Evolutionary conservation across 2,888 invertebrate genomes (phyloP).

Genomic region (Mesodorylaimus sp.): DNA sequence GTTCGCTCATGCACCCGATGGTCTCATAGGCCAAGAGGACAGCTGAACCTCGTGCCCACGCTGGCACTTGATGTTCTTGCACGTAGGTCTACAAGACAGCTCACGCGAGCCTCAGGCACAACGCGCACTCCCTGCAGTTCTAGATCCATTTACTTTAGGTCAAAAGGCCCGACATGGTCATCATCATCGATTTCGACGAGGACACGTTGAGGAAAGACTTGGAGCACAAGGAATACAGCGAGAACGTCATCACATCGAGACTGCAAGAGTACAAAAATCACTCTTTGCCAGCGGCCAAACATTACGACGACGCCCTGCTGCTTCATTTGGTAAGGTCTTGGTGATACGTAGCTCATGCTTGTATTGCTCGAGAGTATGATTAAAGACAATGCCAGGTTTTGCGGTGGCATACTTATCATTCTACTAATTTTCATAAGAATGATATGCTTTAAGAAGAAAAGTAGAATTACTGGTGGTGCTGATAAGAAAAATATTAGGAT

Average conservation of each 20-base stretch:
- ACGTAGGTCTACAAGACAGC: too few species aligned
- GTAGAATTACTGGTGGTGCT: neutral
- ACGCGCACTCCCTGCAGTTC: too few species aligned
- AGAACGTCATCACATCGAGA: slow-evolving; percentile 19
- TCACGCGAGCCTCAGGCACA: too few species aligned
- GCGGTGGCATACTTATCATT: neutral
- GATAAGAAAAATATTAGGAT: too few species aligned
- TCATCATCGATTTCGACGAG: slow-evolving; percentile 29
- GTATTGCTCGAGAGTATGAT: too few species aligned
- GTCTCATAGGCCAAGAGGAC: too few species aligned
- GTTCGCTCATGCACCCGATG: too few species aligned
- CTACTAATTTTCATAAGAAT: neutral
- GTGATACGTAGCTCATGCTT: too few species aligned
- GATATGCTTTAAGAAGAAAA: neutral
- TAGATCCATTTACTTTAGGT: too few species aligned
- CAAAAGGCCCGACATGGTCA: slow-evolving; percentile 20
- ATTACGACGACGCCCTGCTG: slow-evolving; percentile 28
- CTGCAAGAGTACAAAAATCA: slow-evolving; percentile 27
- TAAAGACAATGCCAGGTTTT: too few species aligned
- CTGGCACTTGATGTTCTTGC: too few species aligned
- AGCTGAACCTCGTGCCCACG: too few species aligned
- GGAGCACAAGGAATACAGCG: slow-evolving; percentile 19
- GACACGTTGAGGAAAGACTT: slow-evolving; percentile 25
- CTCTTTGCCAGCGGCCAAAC: slow-evolving; percentile 29
- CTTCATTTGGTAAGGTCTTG: slow-evolving; percentile 27